A percentile compares a stretch with the other conserved stretches of the same genome.
These are phyloP conservation scores for Cryptocephalus moraei DNA, from an alignment of 2,888 invertebrate species.

Conservation along the genomic window DNA sequence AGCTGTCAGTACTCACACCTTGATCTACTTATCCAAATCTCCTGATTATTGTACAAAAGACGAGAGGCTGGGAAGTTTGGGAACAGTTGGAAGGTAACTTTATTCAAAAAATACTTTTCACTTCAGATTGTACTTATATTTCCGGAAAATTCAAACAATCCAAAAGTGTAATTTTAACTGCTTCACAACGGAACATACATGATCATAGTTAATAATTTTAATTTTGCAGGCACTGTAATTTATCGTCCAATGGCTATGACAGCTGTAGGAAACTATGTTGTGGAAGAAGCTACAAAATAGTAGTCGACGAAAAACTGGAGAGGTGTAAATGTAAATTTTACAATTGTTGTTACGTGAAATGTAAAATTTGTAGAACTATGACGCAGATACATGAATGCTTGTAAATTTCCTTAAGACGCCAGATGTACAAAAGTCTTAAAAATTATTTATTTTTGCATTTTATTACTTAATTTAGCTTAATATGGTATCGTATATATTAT, in stretches of 20 bases:
- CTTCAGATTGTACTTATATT: neutral
- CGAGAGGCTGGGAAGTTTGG: conserved; percentile 60
- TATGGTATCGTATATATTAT: too few relatives aligned
- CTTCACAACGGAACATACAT: too few relatives aligned
- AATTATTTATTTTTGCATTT: too few relatives aligned
- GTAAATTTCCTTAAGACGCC: conserved; percentile 5
- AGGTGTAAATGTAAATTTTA: conserved; percentile 77
- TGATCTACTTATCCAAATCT: conserved; percentile 68
- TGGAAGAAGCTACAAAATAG: conserved; percentile 66
- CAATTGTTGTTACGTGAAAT: conserved; percentile 82
- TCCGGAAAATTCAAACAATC: neutral
- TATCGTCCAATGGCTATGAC: conserved; percentile 53
- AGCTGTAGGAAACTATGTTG: conserved; percentile 77
- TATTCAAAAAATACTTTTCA: neutral
- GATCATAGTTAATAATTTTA: conserved; percentile 5
- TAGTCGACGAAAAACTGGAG: conserved; percentile 57
- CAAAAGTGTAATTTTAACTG: too few relatives aligned
- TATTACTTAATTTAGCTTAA: too few relatives aligned
- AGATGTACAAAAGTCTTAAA: too few relatives aligned
- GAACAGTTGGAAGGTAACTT: conserved; percentile 63
- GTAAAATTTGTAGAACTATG: conserved; percentile 66
- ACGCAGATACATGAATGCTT: conserved; percentile 61
- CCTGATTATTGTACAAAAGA: conserved; percentile 77
- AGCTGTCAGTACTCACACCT: conserved; percentile 41
- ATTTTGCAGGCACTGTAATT: conserved; percentile 58